Base-by-base conservation (phyloP, 1,140 invertebrate genomes). In the Lucilia sericata region DNA sequence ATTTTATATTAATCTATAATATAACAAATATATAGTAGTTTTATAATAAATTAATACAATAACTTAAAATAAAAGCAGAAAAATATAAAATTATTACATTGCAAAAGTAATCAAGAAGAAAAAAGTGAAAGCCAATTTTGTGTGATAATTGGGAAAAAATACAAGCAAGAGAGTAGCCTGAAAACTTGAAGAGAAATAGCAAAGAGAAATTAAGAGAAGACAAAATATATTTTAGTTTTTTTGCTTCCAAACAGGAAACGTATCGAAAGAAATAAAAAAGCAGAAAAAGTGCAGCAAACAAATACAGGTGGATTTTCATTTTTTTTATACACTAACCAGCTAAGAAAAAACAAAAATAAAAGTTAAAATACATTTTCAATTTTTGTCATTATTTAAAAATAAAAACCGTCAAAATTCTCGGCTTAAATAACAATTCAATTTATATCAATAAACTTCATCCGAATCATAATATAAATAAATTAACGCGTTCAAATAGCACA, bases 401-500 rank as follows among this genome's bases (percentile, higher is more conserved):
- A 86, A 88, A 88, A 85, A 87, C 84, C 86, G 78, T 87, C 88
- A 90, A 89, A 86, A 90, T 90, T 88, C 86, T 88, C 85, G 87
- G 87, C 86, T 86, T 88, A 82, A 86, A 87, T 85, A 86, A 86
- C 86, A 87, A 85, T 84, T 87, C 84, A 25, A 82, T 80, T 51
- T 84, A 75, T 51, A 85, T 74, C 74, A 78, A 86, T 86, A 86
- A 86, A 85, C 88, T 88, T 87, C 88, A 25, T 80, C 42, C 76
- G 17, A 47, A 80, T 47, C 76, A 80, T 49, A 80, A 80, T 49
- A 49, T 80, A 80, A 80, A 80, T 49, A 80, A 80, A 51, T 25
- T 80, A 80, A 80, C 76, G 76, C 76, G 86, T 85, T 85, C 86
- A 76, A 83, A 86, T 87, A 87, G 87, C 85, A 87, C 87, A 87